phyloP scores from a whole-genome alignment of 1,140 invertebrate species.

The Polyergus mexicanus region DNA sequence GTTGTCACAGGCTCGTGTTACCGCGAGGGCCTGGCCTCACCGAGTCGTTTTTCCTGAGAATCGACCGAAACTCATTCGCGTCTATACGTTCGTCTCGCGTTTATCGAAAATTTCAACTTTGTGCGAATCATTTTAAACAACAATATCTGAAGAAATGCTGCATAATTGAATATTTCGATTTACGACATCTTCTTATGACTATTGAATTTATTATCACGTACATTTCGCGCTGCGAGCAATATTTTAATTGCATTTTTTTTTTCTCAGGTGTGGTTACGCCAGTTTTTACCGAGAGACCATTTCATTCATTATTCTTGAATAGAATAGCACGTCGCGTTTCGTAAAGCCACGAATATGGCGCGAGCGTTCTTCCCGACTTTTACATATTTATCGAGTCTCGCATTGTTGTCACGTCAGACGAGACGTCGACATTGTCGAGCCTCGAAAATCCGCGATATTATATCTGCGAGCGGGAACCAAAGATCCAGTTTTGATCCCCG shows the following conservation, averaged over 20 bases:
- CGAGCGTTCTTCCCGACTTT: constrained; percentile 74
- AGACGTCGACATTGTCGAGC: constrained; percentile 74
- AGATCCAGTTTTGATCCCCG: constrained; percentile 46
- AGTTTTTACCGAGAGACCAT: background rate
- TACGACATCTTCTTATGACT: too few species aligned
- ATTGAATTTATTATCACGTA: background rate
- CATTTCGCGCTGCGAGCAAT: constrained; percentile 22
- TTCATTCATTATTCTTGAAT: constrained; percentile 49
- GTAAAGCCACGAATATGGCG: constrained; percentile 66
- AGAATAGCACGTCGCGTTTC: constrained; percentile 47
- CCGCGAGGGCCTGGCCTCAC: constrained; percentile 79
- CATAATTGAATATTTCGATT: background rate
- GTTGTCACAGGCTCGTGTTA: constrained; percentile 86
- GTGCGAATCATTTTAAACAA: constrained; percentile 15
- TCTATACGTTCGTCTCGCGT: constrained; percentile 23
- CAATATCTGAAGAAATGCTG: background rate
- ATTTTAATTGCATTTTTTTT: constrained; percentile 40
- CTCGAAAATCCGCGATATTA: constrained; percentile 72
- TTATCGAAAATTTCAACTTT: constrained; percentile 27
- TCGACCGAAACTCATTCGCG: constrained; percentile 71
- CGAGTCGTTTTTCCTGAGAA: constrained; percentile 80
- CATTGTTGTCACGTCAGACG: constrained; percentile 77
- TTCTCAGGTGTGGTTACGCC: background rate
- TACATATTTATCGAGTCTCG: constrained; percentile 79
- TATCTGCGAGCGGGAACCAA: constrained; percentile 52